Evolutionary conservation across 2,113 vertebrate genomes (phyloP), one percentile per base, ranked within the genome.

Genomic region (Mesembrinibis cayennensis): DNA sequence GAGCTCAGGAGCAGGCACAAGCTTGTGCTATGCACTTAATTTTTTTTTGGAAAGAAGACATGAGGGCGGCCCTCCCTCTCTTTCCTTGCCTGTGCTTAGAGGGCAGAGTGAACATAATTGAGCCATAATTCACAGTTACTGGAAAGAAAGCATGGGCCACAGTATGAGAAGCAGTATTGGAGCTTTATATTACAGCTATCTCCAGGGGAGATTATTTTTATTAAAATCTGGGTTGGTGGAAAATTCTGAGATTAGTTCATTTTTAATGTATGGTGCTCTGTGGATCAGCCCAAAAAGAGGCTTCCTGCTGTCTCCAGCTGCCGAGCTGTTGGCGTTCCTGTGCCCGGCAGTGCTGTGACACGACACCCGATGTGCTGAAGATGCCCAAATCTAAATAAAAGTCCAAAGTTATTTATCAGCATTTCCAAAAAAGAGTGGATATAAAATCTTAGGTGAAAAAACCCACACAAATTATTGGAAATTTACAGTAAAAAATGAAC

Each of bases 141-240:
- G 84, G 95, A 44, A 66, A 53, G 84, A 79, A 94, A 89, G 76
- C 89, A 61, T 5, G 45, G 82, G 44, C 91, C 53, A 23, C 82
- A 65, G 61, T 76, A 18, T 44, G 86, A 73, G 58, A 26, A 52
- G 85, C 56, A 17, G 66, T 61, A 32, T 42, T 80, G 82, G 59
- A 77, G 87, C 73, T 95, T 89, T 71, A 67, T 74, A 74, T 87
- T 74, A 62, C 80, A 62, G 66, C 69, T 87, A 21, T 87, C 89
- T 89, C 91, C 94, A 66, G 87, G 93, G 93, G 87, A 96, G 91
- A 74, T 89, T 72, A 83, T 89, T 94, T 94, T 84, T 91, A 95
- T 95, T 97, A 89, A 92, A 94, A 82, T 95, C 83, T 77, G 89
- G 61, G 69, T 74, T 95, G 95, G 77, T 93, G 93, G 94, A 79